Base-by-base conservation (phyloP, 2,888 invertebrate genomes). In the Anoncus sp. region DNA sequence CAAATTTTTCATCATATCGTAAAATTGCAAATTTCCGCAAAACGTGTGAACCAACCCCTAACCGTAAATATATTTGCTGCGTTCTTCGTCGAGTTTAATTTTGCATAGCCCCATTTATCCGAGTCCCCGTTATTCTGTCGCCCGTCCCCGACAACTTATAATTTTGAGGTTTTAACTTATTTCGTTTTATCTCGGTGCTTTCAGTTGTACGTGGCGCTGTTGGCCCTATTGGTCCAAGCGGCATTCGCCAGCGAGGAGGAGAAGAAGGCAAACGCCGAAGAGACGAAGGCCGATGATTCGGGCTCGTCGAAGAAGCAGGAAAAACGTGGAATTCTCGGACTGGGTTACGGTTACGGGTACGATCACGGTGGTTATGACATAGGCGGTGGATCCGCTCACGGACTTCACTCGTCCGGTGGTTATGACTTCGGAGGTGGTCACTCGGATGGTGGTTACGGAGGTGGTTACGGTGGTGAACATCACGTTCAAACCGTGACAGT, bases 271-370 rank as follows among this genome's bases (percentile, higher is more conserved):
- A 81, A 82, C n/a, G 76, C 74, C 9, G 75, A 43, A 14, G 81
- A 84, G 38, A 74, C 84, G 35, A 96, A 83, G 65, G 60, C 75
- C 5, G 82, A 65, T 0, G 82, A 81, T 12, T 31, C 79, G 18
- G 49, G 60, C 22, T 43, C 81, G 6, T 53, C 83, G 53, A 90
- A 96, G 93, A 96, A 96, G 91, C 93, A 96, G 90, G 96, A 96
- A 92, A 96, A 97, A 92, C 95, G 96, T 85, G 96, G 96, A 83
- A 94, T 96, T 85, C 92, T 96, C 76, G 94, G 95, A 89, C 93
- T 96, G 88, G 96, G 96, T 85, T 96, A 96, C 86, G 96, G 96
- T 69, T 96, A 96, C 90, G 96, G 96, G 69, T 96, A 96, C 90
- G 96, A 96, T 77, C 93, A 94, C 88, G 94, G 94, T 86, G 96